These are phyloP conservation scores for Allobates femoralis DNA, from an alignment of 2,797 vertebrate species.

Conservation along the genomic window DNA sequence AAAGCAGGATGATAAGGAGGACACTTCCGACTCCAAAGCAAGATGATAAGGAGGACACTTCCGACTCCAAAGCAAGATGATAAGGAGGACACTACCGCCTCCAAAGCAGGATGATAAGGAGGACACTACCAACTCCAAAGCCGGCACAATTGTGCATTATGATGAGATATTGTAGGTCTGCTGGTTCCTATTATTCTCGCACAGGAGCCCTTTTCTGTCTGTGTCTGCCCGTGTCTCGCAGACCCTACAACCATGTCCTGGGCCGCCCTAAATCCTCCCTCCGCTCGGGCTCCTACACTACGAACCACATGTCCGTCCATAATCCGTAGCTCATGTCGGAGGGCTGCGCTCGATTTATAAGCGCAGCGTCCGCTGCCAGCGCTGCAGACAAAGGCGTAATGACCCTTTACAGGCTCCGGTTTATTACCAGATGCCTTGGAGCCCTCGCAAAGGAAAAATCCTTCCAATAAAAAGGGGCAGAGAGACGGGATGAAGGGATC, in stretches of 20 bases:
- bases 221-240: neutral
- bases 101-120: too few relatives aligned
- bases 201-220: neutral
- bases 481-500: neutral
- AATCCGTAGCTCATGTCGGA: neutral
- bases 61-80: too few relatives aligned
- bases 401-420: slow-evolving; percentile 1
- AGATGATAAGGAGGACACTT: too few relatives aligned
- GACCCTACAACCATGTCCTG: neutral
- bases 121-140: too few relatives aligned
- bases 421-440: slow-evolving; percentile 17
- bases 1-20: too few relatives aligned
- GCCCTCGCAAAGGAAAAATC: neutral
- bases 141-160: too few relatives aligned
- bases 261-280: neutral
- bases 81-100: too few relatives aligned
- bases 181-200: too few relatives aligned
- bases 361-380: neutral
- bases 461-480: slow-evolving; percentile 26
- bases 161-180: too few relatives aligned
- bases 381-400: neutral
- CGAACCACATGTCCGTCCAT: slow-evolving; percentile 51
- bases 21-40: too few relatives aligned
- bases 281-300: neutral
- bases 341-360: neutral